Conservation (phyloP, 2,888 invertebrate genomes). For the Thera britannica region DNA sequence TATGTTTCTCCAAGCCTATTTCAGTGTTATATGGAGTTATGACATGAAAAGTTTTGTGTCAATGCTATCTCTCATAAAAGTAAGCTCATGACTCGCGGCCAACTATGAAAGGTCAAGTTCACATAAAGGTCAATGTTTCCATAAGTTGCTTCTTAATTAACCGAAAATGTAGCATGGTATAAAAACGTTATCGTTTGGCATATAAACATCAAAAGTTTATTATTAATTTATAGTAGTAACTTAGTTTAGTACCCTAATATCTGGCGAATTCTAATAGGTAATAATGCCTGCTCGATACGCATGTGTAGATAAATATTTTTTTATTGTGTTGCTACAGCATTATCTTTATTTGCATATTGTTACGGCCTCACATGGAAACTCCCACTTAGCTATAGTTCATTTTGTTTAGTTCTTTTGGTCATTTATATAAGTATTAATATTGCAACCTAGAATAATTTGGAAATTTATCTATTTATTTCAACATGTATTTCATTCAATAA, state of each 20-base stretch:
- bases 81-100: not conserved
- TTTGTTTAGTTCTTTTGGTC: no score
- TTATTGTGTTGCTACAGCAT: not conserved
- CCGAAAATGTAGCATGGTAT: constrained; percentile 5
- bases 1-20: not conserved
- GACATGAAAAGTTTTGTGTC: not conserved
- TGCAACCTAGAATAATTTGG: no score
- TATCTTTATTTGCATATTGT: not conserved
- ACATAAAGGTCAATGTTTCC: constrained; percentile 9
- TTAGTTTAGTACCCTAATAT: constrained; percentile 15
- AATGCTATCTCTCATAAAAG: constrained; percentile 9
- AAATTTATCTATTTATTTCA: no score
- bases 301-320: not conserved
- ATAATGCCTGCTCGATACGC: constrained; percentile 12
- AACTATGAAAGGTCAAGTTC: constrained; percentile 14
- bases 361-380: not conserved
- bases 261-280: constrained; percentile 9
- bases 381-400: not conserved
- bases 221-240: constrained; percentile 25
- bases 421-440: no score
- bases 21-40: not conserved
- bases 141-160: constrained; percentile 16
- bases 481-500: no score
- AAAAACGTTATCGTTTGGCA: constrained; percentile 20
- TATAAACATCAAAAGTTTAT: constrained; percentile 24